Conservation (phyloP, 2,797 vertebrate species). For the Miichthys miiuy region DNA sequence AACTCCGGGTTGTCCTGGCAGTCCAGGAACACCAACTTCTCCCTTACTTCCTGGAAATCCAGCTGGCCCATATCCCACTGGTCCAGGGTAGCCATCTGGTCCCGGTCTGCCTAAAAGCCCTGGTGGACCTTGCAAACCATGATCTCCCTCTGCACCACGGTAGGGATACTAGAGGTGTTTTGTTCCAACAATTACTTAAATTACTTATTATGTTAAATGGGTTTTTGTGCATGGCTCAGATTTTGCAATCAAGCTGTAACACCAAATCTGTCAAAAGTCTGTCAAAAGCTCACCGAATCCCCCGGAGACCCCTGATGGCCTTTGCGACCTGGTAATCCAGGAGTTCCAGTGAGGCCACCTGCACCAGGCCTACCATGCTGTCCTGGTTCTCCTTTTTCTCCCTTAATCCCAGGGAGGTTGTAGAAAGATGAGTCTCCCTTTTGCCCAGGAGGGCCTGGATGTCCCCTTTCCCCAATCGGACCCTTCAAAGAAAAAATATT, state of each 20-base stretch:
- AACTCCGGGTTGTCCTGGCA: slow-evolving; percentile 73
- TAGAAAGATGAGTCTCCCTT: slow-evolving; percentile 67
- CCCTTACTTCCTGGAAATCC: slow-evolving; percentile 75
- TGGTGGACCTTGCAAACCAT: slow-evolving; percentile 67
- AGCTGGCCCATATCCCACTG: slow-evolving; percentile 56
- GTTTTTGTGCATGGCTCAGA: not conserved
- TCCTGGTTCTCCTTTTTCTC: slow-evolving; percentile 70
- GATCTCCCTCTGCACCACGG: slow-evolving; percentile 43
- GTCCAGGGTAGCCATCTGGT: slow-evolving; percentile 67
- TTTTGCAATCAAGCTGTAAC: not conserved
- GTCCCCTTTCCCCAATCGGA: slow-evolving; percentile 60
- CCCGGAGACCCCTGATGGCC: slow-evolving; percentile 72
- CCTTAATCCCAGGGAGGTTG: slow-evolving; percentile 54
- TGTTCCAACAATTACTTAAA: slow-evolving; percentile 13
- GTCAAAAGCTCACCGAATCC: slow-evolving; percentile 57
- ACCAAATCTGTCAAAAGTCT: not conserved
- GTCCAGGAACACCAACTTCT: slow-evolving; percentile 73
- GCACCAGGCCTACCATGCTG: slow-evolving; percentile 59
- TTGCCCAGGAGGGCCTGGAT: slow-evolving; percentile 65
- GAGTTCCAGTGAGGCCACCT: slow-evolving; percentile 58
- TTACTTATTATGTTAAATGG: not conserved
- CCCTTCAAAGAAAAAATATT: slow-evolving; percentile 62
- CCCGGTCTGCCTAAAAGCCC: slow-evolving; percentile 71
- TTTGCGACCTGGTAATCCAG: slow-evolving; percentile 71
- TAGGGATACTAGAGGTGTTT: slow-evolving; percentile 43